Percentiles rank a stretch among this genome's conserved stretches.
These are phyloP conservation scores for Gallinago jamesoni DNA, from an alignment of 2,113 vertebrate species.

Conservation along the genomic window DNA sequence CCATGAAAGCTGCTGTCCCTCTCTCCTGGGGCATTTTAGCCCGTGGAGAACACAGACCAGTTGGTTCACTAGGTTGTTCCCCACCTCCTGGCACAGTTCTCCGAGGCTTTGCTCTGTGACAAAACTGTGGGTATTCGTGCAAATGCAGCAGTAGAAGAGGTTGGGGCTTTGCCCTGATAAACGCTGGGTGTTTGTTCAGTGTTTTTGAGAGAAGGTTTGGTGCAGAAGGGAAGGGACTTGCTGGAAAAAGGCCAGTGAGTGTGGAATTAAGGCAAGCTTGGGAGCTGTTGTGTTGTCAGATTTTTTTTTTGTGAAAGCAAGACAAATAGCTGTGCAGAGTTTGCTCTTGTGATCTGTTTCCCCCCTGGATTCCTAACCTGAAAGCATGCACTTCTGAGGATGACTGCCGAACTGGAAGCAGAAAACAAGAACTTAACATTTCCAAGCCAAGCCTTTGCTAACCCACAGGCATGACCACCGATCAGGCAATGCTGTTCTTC, in stretches of 20 bases:
- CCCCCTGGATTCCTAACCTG: neutral
- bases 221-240: neutral
- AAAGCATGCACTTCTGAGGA: neutral
- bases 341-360: neutral
- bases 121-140: neutral
- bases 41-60: neutral
- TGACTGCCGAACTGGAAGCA: neutral
- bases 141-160: neutral
- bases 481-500: neutral
- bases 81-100: neutral
- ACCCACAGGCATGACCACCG: neutral
- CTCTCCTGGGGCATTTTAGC: neutral
- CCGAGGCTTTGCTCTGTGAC: neutral
- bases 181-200: neutral
- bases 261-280: neutral
- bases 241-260: neutral
- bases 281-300: neutral
- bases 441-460: neutral
- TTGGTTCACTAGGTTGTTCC: neutral
- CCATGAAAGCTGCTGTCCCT: neutral
- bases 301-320: neutral
- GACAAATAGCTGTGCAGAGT: neutral
- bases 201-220: neutral
- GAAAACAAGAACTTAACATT: neutral
- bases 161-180: neutral